phyloP scores from a whole-genome alignment of 2,797 vertebrate genomes.

The Gambusia yucatana region DNA sequence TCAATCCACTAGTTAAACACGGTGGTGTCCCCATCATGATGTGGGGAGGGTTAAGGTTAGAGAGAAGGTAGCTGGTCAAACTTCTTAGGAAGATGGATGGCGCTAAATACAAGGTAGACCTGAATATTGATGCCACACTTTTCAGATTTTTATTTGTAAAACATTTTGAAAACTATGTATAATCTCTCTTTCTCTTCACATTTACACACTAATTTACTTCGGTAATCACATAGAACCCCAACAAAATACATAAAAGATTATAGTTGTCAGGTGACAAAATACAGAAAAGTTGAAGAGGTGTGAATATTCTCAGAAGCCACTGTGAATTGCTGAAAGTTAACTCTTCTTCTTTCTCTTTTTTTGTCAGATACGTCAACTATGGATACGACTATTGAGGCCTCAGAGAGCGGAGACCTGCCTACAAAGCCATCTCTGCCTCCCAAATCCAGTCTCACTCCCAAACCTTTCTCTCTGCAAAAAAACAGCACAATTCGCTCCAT shows the following conservation, averaged over 20 bases:
- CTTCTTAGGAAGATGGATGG: neutral
- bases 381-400: conserved; percentile 61
- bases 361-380: conserved; percentile 60
- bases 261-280: neutral
- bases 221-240: neutral
- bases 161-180: neutral
- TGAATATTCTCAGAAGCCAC: neutral
- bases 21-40: neutral
- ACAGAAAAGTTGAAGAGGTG: neutral
- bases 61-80: neutral
- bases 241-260: neutral
- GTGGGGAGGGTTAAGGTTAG: neutral
- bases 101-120: neutral
- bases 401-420: conserved; percentile 36
- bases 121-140: neutral
- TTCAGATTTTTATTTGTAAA: neutral
- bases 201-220: neutral
- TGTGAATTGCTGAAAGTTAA: conserved; percentile 22
- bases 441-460: conserved; percentile 85
- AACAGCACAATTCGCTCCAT: conserved; percentile 67
- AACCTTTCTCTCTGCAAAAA: conserved; percentile 86
- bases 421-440: conserved; percentile 64
- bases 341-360: conserved; percentile 16
- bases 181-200: neutral
- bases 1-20: neutral